phyloP scores from a whole-genome alignment of 2,888 invertebrate genomes.

The Dryocosmus kuriphilus region DNA sequence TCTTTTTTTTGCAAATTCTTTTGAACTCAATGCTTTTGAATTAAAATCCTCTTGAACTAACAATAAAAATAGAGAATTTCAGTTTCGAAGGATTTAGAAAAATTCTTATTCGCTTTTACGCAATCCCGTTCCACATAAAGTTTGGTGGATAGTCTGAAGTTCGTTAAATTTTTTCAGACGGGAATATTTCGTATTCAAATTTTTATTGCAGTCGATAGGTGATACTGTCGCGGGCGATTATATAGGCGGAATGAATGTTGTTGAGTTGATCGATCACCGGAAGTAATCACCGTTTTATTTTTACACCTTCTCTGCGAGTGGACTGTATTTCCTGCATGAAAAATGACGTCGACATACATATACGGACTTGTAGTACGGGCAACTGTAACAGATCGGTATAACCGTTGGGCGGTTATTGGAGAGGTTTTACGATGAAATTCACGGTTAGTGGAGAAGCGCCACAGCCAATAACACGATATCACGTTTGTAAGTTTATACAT shows the following conservation, averaged over 20 bases:
- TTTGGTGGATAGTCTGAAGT: neutral
- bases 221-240: slow-evolving; percentile 24
- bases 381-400: slow-evolving; percentile 19
- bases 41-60: neutral
- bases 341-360: slow-evolving; percentile 27
- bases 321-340: slow-evolving; percentile 21
- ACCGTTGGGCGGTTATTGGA: slow-evolving; percentile 19
- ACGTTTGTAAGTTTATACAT: slow-evolving; percentile 12
- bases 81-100: no score
- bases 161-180: neutral
- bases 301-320: slow-evolving; percentile 9
- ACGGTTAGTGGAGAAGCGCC: slow-evolving; percentile 21
- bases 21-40: neutral
- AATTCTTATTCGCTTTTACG: no score
- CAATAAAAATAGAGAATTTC: neutral
- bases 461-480: slow-evolving; percentile 23
- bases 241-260: slow-evolving; percentile 18
- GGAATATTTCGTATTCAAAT: slow-evolving; percentile 20
- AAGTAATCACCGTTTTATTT: slow-evolving; percentile 35
- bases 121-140: no score
- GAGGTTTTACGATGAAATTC: slow-evolving; percentile 30
- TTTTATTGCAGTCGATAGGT: slow-evolving; percentile 17
- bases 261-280: slow-evolving; percentile 23
- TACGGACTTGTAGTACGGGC: neutral
- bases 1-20: neutral